phyloP scores from a whole-genome alignment of 2,113 vertebrate species.

The Coreoperca whiteheadi region DNA sequence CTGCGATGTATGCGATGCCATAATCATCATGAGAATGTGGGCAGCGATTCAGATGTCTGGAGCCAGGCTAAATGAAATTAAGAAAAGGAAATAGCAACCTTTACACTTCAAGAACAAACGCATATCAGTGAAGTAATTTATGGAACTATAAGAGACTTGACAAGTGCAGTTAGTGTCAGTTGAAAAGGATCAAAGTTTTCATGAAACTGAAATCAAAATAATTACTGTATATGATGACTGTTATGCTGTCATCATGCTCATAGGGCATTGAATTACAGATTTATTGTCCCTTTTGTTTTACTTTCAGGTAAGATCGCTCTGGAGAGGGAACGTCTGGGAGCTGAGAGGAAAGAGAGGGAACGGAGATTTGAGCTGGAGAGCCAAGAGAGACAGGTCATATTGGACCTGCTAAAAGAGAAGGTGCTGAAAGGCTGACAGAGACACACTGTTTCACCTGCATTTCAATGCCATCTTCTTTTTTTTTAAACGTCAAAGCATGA shows the following conservation, averaged over 20 bases:
- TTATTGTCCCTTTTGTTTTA: not conserved
- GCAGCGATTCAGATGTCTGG: not conserved
- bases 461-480: not conserved
- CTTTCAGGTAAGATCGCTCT: conserved; percentile 80
- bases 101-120: not conserved
- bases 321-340: conserved; percentile 84
- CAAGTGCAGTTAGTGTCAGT: not conserved
- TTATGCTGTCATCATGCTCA: not conserved
- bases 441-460: conserved; percentile 4
- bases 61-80: not conserved
- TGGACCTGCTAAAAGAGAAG: conserved; percentile 85
- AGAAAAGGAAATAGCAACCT: not conserved
- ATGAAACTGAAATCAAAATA: not conserved
- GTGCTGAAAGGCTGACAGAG: conserved; percentile 80
- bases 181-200: not conserved
- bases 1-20: too few relatives aligned
- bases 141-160: not conserved
- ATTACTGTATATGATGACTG: not conserved
- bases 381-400: conserved; percentile 86
- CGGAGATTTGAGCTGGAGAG: conserved; percentile 85
- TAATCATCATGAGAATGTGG: too few relatives aligned
- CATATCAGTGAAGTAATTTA: not conserved
- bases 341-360: conserved; percentile 83
- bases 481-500: not conserved
- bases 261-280: not conserved